These are phyloP conservation scores for Ceratotherium simum DNA, from an alignment of 2,113 vertebrate genomes.

Conservation along the genomic window DNA sequence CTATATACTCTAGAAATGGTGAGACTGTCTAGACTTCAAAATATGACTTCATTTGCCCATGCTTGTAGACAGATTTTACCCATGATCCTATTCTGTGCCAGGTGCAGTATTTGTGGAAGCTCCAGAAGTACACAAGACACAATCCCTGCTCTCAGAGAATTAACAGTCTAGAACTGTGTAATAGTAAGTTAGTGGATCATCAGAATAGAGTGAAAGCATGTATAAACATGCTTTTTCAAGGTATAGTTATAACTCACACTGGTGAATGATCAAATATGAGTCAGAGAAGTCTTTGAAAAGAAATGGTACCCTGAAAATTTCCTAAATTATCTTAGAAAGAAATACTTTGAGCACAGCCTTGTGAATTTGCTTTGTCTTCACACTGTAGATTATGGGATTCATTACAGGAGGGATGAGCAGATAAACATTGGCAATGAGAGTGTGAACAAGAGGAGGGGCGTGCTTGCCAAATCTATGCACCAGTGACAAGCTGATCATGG, in stretches of 20 bases:
- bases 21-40: background rate
- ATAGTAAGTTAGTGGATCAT: background rate
- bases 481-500: slow-evolving; percentile 77
- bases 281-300: background rate
- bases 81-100: background rate
- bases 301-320: background rate
- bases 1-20: background rate
- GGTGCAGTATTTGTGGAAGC: background rate
- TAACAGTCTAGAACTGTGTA: background rate
- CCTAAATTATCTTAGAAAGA: slow-evolving; percentile 49
- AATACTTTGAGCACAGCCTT: slow-evolving; percentile 67
- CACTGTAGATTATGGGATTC: slow-evolving; percentile 82
- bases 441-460: slow-evolving; percentile 67
- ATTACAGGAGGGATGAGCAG: slow-evolving; percentile 78
- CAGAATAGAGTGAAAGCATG: background rate
- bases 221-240: background rate
- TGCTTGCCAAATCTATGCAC: slow-evolving; percentile 75
- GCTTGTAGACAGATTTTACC: background rate
- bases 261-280: background rate
- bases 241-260: background rate
- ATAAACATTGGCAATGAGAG: slow-evolving; percentile 75
- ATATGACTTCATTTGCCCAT: background rate
- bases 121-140: background rate
- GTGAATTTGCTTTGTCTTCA: slow-evolving; percentile 79
- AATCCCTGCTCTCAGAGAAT: background rate